A percentile compares a stretch with the other conserved stretches of the same genome.
Conservation (phyloP, 2,113 vertebrate genomes). For the Cheirogaleus medius region DNA sequence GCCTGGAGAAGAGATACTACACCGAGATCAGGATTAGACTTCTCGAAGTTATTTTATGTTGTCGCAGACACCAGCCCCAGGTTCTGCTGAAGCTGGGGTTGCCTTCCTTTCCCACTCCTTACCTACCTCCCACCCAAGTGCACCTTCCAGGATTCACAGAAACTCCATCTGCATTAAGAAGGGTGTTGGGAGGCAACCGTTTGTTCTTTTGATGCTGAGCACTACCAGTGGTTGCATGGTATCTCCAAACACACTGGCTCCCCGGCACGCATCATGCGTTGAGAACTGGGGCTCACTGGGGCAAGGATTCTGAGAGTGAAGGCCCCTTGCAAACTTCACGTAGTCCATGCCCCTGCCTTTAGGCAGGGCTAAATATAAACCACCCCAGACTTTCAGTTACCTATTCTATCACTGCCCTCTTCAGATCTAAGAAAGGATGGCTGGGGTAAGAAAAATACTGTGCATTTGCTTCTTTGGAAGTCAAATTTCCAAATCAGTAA, state of each 20-base stretch:
- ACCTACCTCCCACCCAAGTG: neutral
- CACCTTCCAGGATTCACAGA: neutral
- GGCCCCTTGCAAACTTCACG: neutral
- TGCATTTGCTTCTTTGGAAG: slow-evolving; percentile 60
- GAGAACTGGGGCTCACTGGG: neutral
- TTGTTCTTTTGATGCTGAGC: neutral
- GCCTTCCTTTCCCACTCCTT: neutral
- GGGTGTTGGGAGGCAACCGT: neutral
- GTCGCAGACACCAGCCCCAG: neutral
- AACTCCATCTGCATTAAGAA: neutral
- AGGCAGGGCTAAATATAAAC: neutral
- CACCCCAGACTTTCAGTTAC: neutral
- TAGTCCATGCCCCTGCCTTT: neutral
- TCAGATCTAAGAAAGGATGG: slow-evolving; percentile 6
- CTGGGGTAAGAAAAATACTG: slow-evolving; percentile 39
- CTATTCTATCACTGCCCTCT: neutral
- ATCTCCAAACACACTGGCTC: neutral
- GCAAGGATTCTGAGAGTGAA: neutral
- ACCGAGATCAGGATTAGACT: neutral
- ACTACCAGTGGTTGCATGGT: neutral
- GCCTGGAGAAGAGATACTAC: neutral
- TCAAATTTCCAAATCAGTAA: slow-evolving; percentile 61
- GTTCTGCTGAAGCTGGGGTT: neutral
- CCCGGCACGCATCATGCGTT: neutral
- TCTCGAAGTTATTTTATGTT: neutral